phyloP scores from a whole-genome alignment of 2,888 invertebrate species.

The Drosophila monieri region DNA sequence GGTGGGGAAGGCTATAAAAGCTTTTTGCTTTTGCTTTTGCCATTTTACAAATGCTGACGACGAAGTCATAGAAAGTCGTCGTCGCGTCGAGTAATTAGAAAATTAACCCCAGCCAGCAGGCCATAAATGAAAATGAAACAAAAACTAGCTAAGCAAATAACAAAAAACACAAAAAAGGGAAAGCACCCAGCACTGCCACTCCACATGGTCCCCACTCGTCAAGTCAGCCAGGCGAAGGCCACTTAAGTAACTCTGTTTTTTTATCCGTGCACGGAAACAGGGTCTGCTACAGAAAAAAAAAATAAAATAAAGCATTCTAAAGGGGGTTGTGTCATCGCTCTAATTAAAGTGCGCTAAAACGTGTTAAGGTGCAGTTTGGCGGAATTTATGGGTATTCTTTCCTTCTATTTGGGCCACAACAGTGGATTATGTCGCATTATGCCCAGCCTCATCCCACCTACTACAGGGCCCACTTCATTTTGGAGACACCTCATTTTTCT shows the following conservation, averaged over 20 bases:
- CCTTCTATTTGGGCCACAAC: slow-evolving; percentile 5
- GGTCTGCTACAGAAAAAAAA: slow-evolving; percentile 23
- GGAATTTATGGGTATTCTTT: slow-evolving; percentile 23
- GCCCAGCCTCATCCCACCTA: background rate
- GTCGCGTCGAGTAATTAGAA: slow-evolving; percentile 74
- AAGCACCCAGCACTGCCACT: slow-evolving; percentile 24
- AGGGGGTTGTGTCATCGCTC: slow-evolving; percentile 49
- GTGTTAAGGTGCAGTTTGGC: slow-evolving; percentile 43
- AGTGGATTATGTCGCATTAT: background rate
- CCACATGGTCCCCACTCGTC: slow-evolving; percentile 57
- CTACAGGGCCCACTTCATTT: slow-evolving; percentile 22
- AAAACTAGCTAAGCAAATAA: slow-evolving; percentile 41
- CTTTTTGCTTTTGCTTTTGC: slow-evolving; percentile 58
- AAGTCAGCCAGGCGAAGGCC: slow-evolving; percentile 58
- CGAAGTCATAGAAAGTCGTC: slow-evolving; percentile 68
- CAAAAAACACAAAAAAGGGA: slow-evolving; percentile 5
- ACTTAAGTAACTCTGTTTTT: slow-evolving; percentile 54
- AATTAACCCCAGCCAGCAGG: slow-evolving; percentile 70
- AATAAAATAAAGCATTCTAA: slow-evolving; percentile 1
- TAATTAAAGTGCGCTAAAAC: slow-evolving; percentile 58
- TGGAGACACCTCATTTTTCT: slow-evolving; percentile 10
- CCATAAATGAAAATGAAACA: slow-evolving; percentile 63
- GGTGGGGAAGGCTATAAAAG: slow-evolving; percentile 47
- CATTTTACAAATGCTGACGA: slow-evolving; percentile 48
- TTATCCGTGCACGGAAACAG: slow-evolving; percentile 11